phyloP scores from a whole-genome alignment of 2,797 vertebrate species.

The Etheostoma nigrum region DNA sequence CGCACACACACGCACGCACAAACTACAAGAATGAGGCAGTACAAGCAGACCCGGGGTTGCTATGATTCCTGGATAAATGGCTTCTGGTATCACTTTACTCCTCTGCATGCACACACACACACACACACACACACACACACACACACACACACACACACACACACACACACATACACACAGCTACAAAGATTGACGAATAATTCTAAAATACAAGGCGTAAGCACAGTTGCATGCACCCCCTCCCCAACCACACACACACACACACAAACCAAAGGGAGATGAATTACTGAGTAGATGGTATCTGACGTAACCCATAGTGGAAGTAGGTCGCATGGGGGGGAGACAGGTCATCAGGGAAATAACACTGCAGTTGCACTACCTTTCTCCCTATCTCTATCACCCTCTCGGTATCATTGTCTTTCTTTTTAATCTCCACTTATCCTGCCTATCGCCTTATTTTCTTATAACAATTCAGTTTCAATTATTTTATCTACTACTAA shows the following conservation, averaged over 20 bases:
- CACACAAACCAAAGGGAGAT: constrained; percentile 68
- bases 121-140: constrained; percentile 15
- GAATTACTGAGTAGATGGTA: constrained; percentile 76
- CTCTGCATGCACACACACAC: constrained; percentile 15
- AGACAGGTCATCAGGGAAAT: constrained; percentile 81
- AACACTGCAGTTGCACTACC: constrained; percentile 66
- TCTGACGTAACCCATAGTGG: constrained; percentile 78
- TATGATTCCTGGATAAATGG: constrained; percentile 66
- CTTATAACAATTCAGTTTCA: constrained; percentile 11
- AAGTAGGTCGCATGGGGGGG: constrained; percentile 79
- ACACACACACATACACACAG: constrained; percentile 13
- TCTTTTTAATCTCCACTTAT: constrained; percentile 18
- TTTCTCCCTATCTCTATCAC: constrained; percentile 47
- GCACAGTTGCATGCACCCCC: constrained; percentile 10
- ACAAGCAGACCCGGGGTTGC: constrained; percentile 36
- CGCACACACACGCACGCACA: constrained; percentile 9
- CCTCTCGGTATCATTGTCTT: constrained; percentile 32
- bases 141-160: not conserved
- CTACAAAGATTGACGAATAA: constrained; percentile 34
- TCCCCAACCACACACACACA: constrained; percentile 18
- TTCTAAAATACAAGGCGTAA: constrained; percentile 35
- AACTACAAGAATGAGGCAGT: constrained; percentile 5
- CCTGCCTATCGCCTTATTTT: constrained; percentile 20
- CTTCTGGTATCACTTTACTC: constrained; percentile 58
- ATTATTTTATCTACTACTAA: constrained; percentile 23